A percentile compares a stretch with the other conserved stretches of the same genome.
Evolutionary conservation across 2,888 invertebrate genomes (phyloP).

Genomic region (Auanema freiburgensis): DNA sequence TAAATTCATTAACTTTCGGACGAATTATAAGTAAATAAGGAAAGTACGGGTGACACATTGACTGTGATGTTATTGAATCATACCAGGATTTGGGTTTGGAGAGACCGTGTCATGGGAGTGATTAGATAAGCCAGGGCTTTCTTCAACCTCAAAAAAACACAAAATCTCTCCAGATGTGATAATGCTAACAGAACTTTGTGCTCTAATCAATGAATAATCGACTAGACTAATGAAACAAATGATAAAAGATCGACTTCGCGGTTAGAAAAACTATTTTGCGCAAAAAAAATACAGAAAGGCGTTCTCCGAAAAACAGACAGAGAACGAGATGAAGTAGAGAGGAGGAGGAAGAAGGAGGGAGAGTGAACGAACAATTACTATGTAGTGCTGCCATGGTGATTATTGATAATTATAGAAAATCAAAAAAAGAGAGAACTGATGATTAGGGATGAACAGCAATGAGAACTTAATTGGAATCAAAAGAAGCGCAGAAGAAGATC

Average conservation of each 20-base stretch:
- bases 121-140: too few relatives aligned
- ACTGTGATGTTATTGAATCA: too few relatives aligned
- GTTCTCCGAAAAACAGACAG: neutral
- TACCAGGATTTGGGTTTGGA: too few relatives aligned
- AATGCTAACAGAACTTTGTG: too few relatives aligned
- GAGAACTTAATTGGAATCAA: neutral
- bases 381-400: neutral
- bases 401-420: conserved; percentile 64
- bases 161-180: too few relatives aligned
- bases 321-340: neutral
- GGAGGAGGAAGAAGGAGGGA: conserved; percentile 3
- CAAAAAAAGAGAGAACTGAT: neutral
- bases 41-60: too few relatives aligned
- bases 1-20: too few relatives aligned
- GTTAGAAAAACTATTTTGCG: conserved; percentile 4
- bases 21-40: too few relatives aligned
- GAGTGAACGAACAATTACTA: neutral
- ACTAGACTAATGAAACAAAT: too few relatives aligned
- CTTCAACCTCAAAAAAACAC: too few relatives aligned
- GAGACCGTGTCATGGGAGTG: too few relatives aligned
- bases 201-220: too few relatives aligned
- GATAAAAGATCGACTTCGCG: neutral
- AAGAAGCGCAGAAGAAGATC: neutral
- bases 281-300: neutral
- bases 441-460: neutral